Conservation (phyloP, 2,113 vertebrate genomes). For the Ciconia boyciana region DNA sequence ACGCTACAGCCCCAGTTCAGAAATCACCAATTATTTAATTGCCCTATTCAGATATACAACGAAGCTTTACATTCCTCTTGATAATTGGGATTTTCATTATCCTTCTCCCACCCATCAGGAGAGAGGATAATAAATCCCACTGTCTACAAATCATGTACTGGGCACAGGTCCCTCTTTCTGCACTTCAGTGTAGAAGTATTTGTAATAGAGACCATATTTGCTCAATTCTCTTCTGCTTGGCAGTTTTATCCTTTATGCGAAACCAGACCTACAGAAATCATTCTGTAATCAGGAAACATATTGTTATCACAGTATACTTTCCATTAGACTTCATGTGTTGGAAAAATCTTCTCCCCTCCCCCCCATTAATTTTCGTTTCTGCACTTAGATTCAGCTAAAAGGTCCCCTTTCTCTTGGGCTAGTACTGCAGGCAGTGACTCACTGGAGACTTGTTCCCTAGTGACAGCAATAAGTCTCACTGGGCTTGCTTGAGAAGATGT, state of each 20-base stretch:
- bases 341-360: neutral
- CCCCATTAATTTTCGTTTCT: neutral
- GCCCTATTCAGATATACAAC: neutral
- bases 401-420: neutral
- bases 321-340: neutral
- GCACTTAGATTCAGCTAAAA: constrained; percentile 28
- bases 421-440: constrained; percentile 10
- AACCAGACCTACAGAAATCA: constrained; percentile 30
- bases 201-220: constrained; percentile 59
- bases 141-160: constrained; percentile 11
- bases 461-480: neutral
- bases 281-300: constrained; percentile 41
- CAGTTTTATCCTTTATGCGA: constrained; percentile 12
- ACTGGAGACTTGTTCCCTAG: constrained; percentile 13
- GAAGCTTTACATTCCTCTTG: constrained; percentile 12
- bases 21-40: constrained; percentile 32
- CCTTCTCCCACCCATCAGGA: constrained; percentile 17
- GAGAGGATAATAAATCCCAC: constrained; percentile 48
- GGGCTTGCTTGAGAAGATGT: constrained; percentile 17
- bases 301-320: constrained; percentile 28
- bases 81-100: constrained; percentile 40
- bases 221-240: constrained; percentile 61
- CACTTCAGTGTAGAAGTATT: constrained; percentile 48
- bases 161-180: constrained; percentile 35
- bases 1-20: neutral